Base-by-base conservation (phyloP, 1,140 invertebrate species). In the Sitobion miscanthi region DNA sequence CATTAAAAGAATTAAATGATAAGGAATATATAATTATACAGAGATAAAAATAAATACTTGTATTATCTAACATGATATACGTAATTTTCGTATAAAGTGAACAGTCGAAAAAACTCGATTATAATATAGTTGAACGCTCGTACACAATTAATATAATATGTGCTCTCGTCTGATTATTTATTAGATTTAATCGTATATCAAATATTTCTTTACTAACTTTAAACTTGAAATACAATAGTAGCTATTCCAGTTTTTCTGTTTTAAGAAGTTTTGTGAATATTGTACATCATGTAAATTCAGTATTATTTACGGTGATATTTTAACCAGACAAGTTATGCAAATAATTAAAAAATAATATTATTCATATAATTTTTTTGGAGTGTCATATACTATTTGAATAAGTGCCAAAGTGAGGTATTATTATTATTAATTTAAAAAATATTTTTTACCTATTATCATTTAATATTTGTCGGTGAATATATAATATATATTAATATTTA, bases 51-150 rank as follows among this genome's bases (percentile, higher is more conserved):
- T 77, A 77, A 77, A 77, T 77, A 20, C n/a, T 77, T 77, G 62
- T 77, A n/a, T 77, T 77, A 77, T 77, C 62, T 77, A 77, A 77
- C 62, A 77, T n/a, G n/a, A 77, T 77, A n/a, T 77, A 77, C 62
- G n/a, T 77, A 77, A n/a, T 77, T 77, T 77, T 77, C 5, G 14
- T n/a, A 77, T 77, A 20, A 42, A 77, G 62, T 17, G 62, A n/a
- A 6, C 62, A 77, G 30, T 77, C 62, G 62, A 77, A 77, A 77
- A 77, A 77, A 77, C 62, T 77, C 62, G 62, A n/a, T n/a, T 17
- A 77, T 77, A 17, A 21, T 49, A 49, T 30, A 17, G 62, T 77
- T 1, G n/a, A 77, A 77, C 62, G 14, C 30, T 69, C 14, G 62
- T 77, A 77, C 62, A n/a, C 14, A 57, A 35, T 23, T 42, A 57